Evolutionary conservation across 1,140 invertebrate genomes (phyloP).

Genomic region (Eurosta solidaginis): DNA sequence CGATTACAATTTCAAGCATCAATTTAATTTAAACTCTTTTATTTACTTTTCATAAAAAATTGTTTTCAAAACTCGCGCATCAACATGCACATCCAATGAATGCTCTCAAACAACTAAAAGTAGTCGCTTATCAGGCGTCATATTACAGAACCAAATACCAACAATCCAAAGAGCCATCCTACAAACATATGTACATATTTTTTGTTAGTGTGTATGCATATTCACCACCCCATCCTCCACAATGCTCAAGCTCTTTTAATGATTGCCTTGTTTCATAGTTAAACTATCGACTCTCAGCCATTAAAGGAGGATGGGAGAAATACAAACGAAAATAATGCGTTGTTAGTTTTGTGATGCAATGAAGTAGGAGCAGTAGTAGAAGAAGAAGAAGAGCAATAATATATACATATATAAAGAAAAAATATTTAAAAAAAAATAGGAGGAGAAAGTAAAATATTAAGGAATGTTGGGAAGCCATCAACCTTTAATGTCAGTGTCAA

Average conservation of each 20-base stretch:
- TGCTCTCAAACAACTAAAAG: background rate
- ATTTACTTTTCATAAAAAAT: background rate
- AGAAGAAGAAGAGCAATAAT: background rate
- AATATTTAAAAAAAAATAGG: no score
- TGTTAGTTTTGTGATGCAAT: background rate
- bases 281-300: background rate
- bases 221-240: background rate
- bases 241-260: background rate
- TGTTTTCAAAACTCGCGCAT: background rate
- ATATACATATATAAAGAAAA: no score
- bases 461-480: no score
- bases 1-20: background rate
- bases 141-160: background rate
- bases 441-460: no score
- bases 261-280: no score
- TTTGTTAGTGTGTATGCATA: background rate
- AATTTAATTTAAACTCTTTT: background rate
- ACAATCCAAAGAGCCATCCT: background rate
- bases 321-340: background rate
- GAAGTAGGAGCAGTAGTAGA: background rate
- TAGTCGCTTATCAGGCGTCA: slow-evolving; percentile 5
- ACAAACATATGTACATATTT: background rate
- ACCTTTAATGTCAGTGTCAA: background rate
- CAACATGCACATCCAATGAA: slow-evolving; percentile 8
- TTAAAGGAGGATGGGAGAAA: background rate